Percentiles rank a stretch among this genome's conserved stretches.
These are phyloP conservation scores for Cryptus armator DNA, from an alignment of 2,888 invertebrate genomes.

Conservation along the genomic window DNA sequence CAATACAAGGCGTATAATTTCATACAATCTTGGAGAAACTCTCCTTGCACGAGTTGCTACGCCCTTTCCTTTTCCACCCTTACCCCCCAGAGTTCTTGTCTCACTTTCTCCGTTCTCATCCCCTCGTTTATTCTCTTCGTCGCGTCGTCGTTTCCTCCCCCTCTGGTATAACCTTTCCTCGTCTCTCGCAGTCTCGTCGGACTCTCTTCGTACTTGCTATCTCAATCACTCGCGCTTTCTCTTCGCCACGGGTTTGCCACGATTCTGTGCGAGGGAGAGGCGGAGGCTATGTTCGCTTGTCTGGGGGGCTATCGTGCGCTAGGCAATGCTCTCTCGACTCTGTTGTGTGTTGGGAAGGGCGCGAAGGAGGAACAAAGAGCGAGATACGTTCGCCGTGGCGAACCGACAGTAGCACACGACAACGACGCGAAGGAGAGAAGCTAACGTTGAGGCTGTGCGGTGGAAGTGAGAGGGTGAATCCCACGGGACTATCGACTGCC, in stretches of 20 bases:
- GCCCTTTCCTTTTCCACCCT: slow-evolving; percentile 55
- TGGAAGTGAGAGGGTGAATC: slow-evolving; percentile 80
- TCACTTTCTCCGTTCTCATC: slow-evolving; percentile 43
- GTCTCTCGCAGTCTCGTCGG: slow-evolving; percentile 45
- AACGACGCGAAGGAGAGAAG: slow-evolving; percentile 48
- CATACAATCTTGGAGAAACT: slow-evolving; percentile 80
- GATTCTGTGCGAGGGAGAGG: slow-evolving; percentile 13
- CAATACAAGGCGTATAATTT: slow-evolving; percentile 81
- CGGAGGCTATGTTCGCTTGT: slow-evolving; percentile 17
- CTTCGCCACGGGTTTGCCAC: slow-evolving; percentile 50
- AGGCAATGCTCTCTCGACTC: slow-evolving; percentile 53
- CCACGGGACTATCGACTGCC: slow-evolving; percentile 85
- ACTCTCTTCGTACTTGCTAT: slow-evolving; percentile 57
- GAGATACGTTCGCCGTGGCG: slow-evolving; percentile 66
- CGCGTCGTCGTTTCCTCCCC: slow-evolving; percentile 32
- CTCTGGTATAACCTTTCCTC: not conserved
- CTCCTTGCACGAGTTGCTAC: slow-evolving; percentile 54
- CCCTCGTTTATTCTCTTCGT: slow-evolving; percentile 39
- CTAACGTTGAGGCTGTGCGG: slow-evolving; percentile 35
- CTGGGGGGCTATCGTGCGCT: slow-evolving; percentile 47
- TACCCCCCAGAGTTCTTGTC: slow-evolving; percentile 36
- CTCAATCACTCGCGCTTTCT: slow-evolving; percentile 61
- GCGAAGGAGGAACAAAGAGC: slow-evolving; percentile 66
- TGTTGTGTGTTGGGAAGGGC: slow-evolving; percentile 60
- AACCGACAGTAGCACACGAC: slow-evolving; percentile 54